Conservation (phyloP, 2,113 vertebrate species). For the Pseudois nayaur region DNA sequence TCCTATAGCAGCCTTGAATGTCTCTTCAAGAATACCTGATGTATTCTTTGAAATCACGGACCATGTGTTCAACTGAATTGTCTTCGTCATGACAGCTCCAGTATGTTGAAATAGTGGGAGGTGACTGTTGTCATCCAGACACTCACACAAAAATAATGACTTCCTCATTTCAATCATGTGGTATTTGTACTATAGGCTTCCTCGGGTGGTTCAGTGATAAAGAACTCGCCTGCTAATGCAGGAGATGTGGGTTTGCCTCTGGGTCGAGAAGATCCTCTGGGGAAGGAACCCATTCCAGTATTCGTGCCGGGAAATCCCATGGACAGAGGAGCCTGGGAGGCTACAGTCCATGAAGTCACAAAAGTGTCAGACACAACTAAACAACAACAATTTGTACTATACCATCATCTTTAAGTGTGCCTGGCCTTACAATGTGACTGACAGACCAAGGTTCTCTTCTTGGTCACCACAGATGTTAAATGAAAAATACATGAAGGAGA, state of each 20-base stretch:
- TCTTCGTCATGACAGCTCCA: not conserved
- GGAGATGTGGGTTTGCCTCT: not conserved
- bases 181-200: not conserved
- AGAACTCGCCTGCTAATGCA: not conserved
- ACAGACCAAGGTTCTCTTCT: not conserved
- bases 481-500: not conserved
- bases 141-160: not conserved
- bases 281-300: not conserved
- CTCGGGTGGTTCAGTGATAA: not conserved
- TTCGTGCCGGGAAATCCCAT: not conserved
- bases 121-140: not conserved
- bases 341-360: not conserved
- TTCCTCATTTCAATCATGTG: not conserved
- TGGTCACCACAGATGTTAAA: not conserved
- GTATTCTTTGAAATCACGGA: not conserved
- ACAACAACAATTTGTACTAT: not conserved
- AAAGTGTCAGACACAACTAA: not conserved
- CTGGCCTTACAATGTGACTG: not conserved
- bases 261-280: rapidly evolving
- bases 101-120: not conserved
- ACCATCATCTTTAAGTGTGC: not conserved
- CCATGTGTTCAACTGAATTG: not conserved
- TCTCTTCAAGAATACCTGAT: not conserved
- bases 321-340: not conserved
- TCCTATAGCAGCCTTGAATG: not conserved